phyloP scores from a whole-genome alignment of 2,113 vertebrate species.

The Zapornia atra region DNA sequence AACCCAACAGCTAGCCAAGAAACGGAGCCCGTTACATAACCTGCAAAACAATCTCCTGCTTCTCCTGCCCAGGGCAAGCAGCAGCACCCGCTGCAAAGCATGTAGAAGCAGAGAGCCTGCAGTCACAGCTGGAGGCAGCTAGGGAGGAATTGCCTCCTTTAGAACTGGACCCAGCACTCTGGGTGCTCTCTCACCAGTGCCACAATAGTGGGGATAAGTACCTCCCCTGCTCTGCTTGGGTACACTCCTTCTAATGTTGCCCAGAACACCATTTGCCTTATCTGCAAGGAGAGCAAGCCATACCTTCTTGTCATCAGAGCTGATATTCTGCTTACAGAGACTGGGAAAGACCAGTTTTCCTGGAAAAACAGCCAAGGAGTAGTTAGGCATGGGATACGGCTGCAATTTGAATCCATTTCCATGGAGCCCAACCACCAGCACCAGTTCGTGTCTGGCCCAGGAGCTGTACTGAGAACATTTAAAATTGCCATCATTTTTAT shows the following conservation, averaged over 20 bases:
- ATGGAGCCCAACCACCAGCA: not conserved
- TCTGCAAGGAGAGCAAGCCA: not conserved
- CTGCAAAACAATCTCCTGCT: not conserved
- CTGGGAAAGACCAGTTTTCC: not conserved
- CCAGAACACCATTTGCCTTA: not conserved
- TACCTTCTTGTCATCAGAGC: not conserved
- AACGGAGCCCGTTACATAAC: not conserved
- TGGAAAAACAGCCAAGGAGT: not conserved
- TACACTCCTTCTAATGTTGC: not conserved
- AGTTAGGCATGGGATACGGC: not conserved
- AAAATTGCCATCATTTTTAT: not conserved
- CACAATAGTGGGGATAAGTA: not conserved
- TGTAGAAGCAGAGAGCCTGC: not conserved
- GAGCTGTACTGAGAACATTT: not conserved
- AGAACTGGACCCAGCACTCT: not conserved
- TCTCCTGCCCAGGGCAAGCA: not conserved
- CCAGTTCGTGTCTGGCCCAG: not conserved
- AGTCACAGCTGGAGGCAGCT: not conserved
- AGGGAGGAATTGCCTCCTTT: not conserved
- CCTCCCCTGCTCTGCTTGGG: not conserved
- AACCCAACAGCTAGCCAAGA: not conserved
- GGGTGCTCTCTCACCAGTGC: not conserved
- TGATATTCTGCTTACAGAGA: not conserved
- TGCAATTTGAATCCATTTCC: accelerated
- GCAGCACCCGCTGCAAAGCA: not conserved